A percentile compares a stretch with the other conserved stretches of the same genome.
Conservation (phyloP, 2,113 vertebrate genomes). For the Varanus salvator region DNA sequence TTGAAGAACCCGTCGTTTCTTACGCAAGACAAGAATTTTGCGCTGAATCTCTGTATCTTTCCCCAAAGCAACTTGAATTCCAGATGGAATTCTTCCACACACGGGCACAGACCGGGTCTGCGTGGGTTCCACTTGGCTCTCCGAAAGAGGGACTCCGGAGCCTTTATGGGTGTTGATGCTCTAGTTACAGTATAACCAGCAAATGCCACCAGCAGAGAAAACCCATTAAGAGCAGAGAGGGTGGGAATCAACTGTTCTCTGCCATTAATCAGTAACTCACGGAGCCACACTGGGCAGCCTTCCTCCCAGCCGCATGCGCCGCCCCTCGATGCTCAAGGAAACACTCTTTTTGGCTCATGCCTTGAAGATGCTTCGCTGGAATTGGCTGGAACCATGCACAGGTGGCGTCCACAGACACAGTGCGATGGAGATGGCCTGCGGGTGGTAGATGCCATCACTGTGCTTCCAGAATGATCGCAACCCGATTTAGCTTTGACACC, state of each 20-base stretch:
- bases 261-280: conserved; percentile 16
- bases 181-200: conserved; percentile 14
- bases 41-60: neutral
- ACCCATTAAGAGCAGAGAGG: neutral
- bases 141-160: neutral
- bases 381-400: too few species aligned
- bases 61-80: neutral
- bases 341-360: neutral
- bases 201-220: conserved; percentile 1
- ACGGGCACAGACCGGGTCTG: too few species aligned
- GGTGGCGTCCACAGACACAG: neutral
- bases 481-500: neutral
- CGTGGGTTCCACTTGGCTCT: neutral
- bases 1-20: neutral
- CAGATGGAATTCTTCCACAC: neutral
- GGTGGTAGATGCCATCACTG: too few species aligned
- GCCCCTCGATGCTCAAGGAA: too few species aligned
- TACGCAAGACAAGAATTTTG: neutral
- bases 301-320: neutral
- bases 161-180: neutral
- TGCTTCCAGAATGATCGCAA: neutral
- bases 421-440: neutral
- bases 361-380: neutral
- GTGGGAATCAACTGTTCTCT: neutral
- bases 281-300: neutral